Percentiles rank a stretch among this genome's conserved stretches.
Conservation (phyloP, 1,140 invertebrate genomes). For the Latrodectus geometricus region DNA sequence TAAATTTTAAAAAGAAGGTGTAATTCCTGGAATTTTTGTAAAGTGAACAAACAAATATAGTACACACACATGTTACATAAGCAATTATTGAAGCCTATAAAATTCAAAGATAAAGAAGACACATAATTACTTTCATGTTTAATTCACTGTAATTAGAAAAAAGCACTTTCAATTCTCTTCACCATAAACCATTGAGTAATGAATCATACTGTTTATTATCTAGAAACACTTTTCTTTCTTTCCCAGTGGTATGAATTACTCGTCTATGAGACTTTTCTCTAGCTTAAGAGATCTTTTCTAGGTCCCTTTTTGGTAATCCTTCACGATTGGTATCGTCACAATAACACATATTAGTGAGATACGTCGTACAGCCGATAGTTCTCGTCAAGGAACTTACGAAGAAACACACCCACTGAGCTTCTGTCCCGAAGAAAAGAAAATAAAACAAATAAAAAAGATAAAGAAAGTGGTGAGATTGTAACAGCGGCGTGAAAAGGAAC, state of each 20-base stretch:
- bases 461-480: background rate
- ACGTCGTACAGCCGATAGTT: background rate
- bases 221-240: background rate
- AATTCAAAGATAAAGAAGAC: no score
- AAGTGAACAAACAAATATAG: no score
- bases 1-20: no score
- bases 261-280: background rate
- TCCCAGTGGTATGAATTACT: background rate
- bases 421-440: background rate
- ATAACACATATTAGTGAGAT: background rate
- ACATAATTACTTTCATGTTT: no score
- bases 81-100: no score
- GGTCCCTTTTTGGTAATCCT: background rate
- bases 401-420: background rate
- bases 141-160: no score
- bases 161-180: no score
- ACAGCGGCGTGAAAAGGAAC: background rate
- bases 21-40: no score
- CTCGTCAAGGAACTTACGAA: background rate
- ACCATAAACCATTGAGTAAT: no score
- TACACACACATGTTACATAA: no score
- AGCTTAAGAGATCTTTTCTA: background rate
- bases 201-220: no score
- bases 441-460: background rate
- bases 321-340: background rate